A percentile compares a stretch with the other conserved stretches of the same genome.
phyloP scores from a whole-genome alignment of 2,113 vertebrate genomes.

The Dinomys branickii region DNA sequence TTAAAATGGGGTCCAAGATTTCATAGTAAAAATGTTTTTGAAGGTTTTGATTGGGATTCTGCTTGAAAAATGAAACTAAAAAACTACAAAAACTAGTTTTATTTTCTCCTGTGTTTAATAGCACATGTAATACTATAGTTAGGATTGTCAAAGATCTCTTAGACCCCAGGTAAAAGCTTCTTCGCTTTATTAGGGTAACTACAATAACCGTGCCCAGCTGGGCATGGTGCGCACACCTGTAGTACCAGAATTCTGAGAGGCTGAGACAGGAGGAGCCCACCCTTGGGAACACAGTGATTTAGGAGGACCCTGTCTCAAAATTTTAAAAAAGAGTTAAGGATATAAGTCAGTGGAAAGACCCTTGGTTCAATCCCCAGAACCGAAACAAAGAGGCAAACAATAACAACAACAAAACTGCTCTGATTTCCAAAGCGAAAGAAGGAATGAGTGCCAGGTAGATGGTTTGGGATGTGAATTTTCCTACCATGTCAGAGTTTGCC shows the following conservation, averaged over 20 bases:
- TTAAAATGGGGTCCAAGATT: not conserved
- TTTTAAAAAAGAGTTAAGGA: not conserved
- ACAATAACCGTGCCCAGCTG: not conserved
- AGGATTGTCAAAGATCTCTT: not conserved
- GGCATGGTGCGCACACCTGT: not conserved
- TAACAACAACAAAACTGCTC: not conserved
- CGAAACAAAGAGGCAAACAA: not conserved
- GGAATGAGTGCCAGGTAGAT: not conserved
- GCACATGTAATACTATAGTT: not conserved
- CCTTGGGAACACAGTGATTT: not conserved
- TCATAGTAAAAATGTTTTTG: not conserved
- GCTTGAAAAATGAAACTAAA: slow-evolving; percentile 43
- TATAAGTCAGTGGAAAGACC: not conserved
- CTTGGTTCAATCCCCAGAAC: not conserved
- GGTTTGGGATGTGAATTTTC: not conserved
- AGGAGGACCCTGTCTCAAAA: not conserved
- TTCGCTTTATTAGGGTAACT: not conserved
- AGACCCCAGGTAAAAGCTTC: not conserved
- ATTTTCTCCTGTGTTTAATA: not conserved
- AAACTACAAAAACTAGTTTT: not conserved
- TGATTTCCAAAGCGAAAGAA: not conserved
- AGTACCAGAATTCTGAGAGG: not conserved
- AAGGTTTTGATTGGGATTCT: slow-evolving; percentile 38
- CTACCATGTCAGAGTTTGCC: not conserved
- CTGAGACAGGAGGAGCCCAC: not conserved